Conservation (phyloP, 2,888 invertebrate genomes). For the Apodemia duryi region DNA sequence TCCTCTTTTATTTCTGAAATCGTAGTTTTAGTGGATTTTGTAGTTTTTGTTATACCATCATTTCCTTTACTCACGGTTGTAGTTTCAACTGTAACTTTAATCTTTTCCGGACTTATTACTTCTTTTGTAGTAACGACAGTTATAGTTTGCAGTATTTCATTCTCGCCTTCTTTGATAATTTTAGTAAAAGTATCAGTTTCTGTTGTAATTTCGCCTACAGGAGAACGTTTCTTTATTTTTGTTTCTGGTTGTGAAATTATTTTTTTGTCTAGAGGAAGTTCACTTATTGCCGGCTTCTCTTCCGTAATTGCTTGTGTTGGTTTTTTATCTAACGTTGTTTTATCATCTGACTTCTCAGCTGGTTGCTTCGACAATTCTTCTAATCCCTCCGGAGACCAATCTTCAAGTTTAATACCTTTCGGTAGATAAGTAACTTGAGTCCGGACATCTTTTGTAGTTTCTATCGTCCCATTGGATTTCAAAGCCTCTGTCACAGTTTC, state of each 20-base stretch:
- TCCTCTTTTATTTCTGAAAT: slow-evolving; percentile 73
- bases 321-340: not conserved
- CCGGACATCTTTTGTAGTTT: slow-evolving; percentile 70
- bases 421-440: slow-evolving; percentile 74
- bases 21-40: slow-evolving; percentile 72
- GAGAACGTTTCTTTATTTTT: slow-evolving; percentile 61
- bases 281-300: slow-evolving; percentile 41
- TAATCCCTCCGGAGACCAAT: slow-evolving; percentile 68
- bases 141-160: slow-evolving; percentile 67
- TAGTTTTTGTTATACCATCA: slow-evolving; percentile 70
- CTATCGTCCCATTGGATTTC: slow-evolving; percentile 60
- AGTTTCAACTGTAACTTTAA: slow-evolving; percentile 69
- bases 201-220: slow-evolving; percentile 68
- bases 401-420: slow-evolving; percentile 63
- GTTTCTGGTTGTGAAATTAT: slow-evolving; percentile 39
- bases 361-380: slow-evolving; percentile 61
- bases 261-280: slow-evolving; percentile 44
- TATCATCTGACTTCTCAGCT: slow-evolving; percentile 20
- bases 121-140: slow-evolving; percentile 73
- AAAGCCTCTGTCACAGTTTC: slow-evolving; percentile 69
- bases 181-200: slow-evolving; percentile 71
- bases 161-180: slow-evolving; percentile 62
- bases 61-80: slow-evolving; percentile 68
- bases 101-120: slow-evolving; percentile 70
- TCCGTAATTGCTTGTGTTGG: slow-evolving; percentile 35